A percentile compares a stretch with the other conserved stretches of the same genome.
Evolutionary conservation across 2,888 invertebrate genomes (phyloP).

Genomic region (Lepidocyrtinus sp.): DNA sequence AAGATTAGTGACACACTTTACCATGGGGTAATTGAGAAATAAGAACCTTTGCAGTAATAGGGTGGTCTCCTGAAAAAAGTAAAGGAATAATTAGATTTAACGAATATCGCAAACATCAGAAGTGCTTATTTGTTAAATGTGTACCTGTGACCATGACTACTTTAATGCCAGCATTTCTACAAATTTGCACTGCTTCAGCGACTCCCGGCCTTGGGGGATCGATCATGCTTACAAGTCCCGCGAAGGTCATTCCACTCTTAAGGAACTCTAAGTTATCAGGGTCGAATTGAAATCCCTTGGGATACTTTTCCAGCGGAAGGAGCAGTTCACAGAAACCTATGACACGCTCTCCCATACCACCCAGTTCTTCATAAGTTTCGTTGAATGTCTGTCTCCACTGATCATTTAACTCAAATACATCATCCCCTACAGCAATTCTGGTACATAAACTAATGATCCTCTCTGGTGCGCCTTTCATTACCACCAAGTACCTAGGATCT

Average conservation of each 20-base stretch:
- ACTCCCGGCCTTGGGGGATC: constrained; percentile 81
- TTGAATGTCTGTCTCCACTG: constrained; percentile 76
- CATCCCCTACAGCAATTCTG: constrained; percentile 76
- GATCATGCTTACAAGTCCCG: constrained; percentile 82
- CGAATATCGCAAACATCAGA: constrained; percentile 68
- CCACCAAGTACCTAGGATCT: constrained; percentile 76
- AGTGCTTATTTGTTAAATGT: not conserved
- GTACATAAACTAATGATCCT: constrained; percentile 79
- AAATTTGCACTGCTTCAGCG: constrained; percentile 79
- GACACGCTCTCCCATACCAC: constrained; percentile 89
- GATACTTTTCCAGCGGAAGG: constrained; percentile 73
- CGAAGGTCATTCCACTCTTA: constrained; percentile 76
- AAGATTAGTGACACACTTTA: no score
- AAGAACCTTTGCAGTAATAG: constrained; percentile 77
- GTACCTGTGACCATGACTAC: constrained; percentile 64
- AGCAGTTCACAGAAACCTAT: constrained; percentile 75
- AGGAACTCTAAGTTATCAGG: constrained; percentile 80
- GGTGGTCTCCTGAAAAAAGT: constrained; percentile 81
- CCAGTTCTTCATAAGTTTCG: constrained; percentile 82
- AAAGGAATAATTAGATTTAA: not conserved
- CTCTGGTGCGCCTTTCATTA: constrained; percentile 85
- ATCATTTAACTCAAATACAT: constrained; percentile 75
- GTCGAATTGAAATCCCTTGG: constrained; percentile 76
- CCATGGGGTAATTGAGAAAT: no score
- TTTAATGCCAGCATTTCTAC: constrained; percentile 77